These are phyloP conservation scores for Coptotermes formosanus DNA, from an alignment of 1,140 invertebrate species.

Conservation along the genomic window DNA sequence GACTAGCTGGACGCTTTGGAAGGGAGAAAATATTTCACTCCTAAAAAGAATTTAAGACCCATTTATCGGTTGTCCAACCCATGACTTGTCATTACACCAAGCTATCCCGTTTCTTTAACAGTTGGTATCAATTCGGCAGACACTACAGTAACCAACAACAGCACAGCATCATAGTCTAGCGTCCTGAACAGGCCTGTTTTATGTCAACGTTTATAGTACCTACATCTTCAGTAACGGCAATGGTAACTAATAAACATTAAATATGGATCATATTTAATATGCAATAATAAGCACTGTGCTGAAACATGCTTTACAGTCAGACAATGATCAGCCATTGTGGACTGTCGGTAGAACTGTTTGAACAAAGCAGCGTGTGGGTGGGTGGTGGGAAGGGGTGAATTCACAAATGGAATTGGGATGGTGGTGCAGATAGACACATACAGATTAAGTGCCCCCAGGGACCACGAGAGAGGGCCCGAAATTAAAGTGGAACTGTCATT, in stretches of 20 bases:
- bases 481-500: constrained; percentile 13
- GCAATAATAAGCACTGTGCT: not conserved
- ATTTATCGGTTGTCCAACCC: no score
- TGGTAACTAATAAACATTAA: not conserved
- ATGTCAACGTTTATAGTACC: no score
- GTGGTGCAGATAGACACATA: constrained; percentile 1
- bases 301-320: not conserved
- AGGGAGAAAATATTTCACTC: no score
- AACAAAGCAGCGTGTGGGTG: not conserved
- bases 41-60: no score
- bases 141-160: no score
- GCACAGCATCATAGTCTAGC: no score
- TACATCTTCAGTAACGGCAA: not conserved
- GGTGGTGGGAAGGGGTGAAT: not conserved
- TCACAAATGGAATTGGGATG: not conserved
- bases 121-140: no score
- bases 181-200: no score
- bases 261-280: not conserved
- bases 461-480: not conserved
- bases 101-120: no score
- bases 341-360: not conserved
- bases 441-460: constrained; percentile 5
- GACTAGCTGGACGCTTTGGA: no score
- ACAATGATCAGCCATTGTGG: not conserved
- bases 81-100: no score